Evolutionary conservation across 2,113 vertebrate species (phyloP).

Genomic region (Caranx ignobilis): DNA sequence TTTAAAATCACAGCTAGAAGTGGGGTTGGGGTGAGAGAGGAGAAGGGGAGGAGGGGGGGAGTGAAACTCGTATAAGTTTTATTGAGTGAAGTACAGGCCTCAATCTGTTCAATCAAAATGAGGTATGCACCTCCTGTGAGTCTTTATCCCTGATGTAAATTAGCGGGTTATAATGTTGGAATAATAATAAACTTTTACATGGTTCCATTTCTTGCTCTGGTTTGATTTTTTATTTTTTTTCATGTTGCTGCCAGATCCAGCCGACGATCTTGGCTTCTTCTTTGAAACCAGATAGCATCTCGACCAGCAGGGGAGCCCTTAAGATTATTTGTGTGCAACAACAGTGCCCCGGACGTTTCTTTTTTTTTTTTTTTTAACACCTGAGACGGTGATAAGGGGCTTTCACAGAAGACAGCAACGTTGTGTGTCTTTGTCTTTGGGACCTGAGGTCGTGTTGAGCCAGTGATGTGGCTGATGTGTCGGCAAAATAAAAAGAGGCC

Average conservation of each 20-base stretch:
- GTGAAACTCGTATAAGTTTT: constrained; percentile 11
- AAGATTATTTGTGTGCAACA: constrained; percentile 53
- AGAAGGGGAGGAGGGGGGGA: background rate
- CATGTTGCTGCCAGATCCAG: constrained; percentile 30
- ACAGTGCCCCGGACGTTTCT: constrained; percentile 22
- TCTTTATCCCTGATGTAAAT: constrained; percentile 31
- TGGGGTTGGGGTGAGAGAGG: too few relatives aligned
- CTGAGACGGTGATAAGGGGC: constrained; percentile 63
- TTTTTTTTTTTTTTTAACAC: constrained; percentile 37
- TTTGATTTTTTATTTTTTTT: constrained; percentile 4
- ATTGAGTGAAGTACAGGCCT: constrained; percentile 11
- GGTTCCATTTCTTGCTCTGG: background rate
- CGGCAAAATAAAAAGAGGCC: background rate
- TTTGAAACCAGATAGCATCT: constrained; percentile 61
- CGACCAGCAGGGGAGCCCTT: constrained; percentile 26
- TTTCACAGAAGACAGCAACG: constrained; percentile 6
- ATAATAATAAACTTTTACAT: constrained; percentile 37
- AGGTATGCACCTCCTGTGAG: constrained; percentile 21
- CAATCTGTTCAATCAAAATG: constrained; percentile 2
- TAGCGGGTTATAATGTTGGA: constrained; percentile 15
- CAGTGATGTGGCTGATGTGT: background rate
- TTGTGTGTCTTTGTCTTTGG: background rate
- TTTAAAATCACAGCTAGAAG: constrained; percentile 60
- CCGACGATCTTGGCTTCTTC: constrained; percentile 38
- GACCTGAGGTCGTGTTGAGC: background rate